Evolutionary conservation across 2,888 invertebrate genomes (phyloP).

Genomic region (Tenthredo livida): DNA sequence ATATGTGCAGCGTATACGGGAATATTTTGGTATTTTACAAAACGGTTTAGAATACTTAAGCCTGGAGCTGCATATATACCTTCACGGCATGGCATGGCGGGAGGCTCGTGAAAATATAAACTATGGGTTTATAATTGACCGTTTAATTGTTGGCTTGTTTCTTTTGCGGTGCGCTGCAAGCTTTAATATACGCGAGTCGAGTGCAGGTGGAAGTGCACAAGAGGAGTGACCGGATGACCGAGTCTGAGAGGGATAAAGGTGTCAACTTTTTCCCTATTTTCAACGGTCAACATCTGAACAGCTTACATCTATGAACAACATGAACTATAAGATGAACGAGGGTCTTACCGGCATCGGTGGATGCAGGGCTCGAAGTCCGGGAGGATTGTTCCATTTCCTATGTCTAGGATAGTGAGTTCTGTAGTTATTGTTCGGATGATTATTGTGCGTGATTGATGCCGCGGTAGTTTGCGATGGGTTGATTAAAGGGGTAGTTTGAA

Average conservation of each 20-base stretch:
- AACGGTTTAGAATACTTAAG: neutral
- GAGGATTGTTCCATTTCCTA: conserved; percentile 68
- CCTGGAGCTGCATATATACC: neutral
- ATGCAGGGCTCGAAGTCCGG: conserved; percentile 66
- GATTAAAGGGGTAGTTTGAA: conserved; percentile 61
- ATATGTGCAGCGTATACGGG: neutral
- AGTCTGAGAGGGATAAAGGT: conserved; percentile 35
- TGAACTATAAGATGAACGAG: neutral
- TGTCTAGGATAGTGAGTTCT: conserved; percentile 64
- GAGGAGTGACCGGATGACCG: conserved; percentile 37
- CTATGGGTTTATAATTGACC: conserved; percentile 50
- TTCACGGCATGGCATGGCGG: neutral
- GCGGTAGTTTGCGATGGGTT: neutral
- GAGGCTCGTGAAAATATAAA: conserved; percentile 49
- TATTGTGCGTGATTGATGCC: conserved; percentile 42
- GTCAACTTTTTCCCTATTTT: neutral
- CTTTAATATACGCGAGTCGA: conserved; percentile 36
- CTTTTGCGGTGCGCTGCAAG: conserved; percentile 20
- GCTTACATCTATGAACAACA: conserved; percentile 58
- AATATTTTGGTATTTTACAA: neutral
- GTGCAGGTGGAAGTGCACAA: conserved; percentile 20
- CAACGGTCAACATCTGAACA: neutral
- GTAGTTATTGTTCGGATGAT: conserved; percentile 64
- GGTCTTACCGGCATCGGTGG: conserved; percentile 68
- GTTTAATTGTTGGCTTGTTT: conserved; percentile 38